A percentile compares a stretch with the other conserved stretches of the same genome.
Evolutionary conservation across 2,113 vertebrate genomes (phyloP).

Genomic region (Pelodiscus sinensis): DNA sequence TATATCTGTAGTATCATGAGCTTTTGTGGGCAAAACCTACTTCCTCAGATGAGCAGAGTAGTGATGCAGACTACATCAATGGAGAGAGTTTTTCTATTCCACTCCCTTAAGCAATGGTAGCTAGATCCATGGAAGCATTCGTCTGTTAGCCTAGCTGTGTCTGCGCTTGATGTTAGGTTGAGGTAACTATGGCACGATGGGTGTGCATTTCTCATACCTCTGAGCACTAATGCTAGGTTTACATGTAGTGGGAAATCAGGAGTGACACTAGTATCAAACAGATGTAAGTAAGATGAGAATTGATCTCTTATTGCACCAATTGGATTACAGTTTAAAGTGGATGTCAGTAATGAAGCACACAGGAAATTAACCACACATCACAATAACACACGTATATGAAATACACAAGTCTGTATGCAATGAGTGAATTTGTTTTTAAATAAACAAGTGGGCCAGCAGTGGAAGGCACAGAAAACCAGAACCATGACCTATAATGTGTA

Average conservation of each 20-base stretch:
- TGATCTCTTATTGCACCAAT: background rate
- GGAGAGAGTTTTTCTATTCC: background rate
- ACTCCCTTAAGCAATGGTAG: background rate
- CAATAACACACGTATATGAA: background rate
- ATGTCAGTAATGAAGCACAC: background rate
- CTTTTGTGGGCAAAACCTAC: too few relatives aligned
- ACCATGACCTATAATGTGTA: background rate
- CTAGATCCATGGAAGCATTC: background rate
- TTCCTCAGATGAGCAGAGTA: too few relatives aligned
- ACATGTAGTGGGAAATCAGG: background rate
- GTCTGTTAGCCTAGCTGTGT: background rate
- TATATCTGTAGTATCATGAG: too few relatives aligned
- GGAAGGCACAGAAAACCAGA: background rate
- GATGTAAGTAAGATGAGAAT: background rate
- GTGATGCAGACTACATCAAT: background rate
- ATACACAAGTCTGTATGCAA: background rate
- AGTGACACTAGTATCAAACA: background rate
- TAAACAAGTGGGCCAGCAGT: background rate
- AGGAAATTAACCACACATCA: background rate
- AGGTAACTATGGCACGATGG: background rate
- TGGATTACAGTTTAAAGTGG: background rate
- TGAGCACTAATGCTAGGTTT: background rate
- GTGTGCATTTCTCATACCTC: background rate
- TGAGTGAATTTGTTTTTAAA: fast-evolving
- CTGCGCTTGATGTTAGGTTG: background rate